Evolutionary conservation across 2,888 invertebrate species (phyloP), one percentile per base, ranked within the genome.

Genomic region (Tolmerus cingulatus): DNA sequence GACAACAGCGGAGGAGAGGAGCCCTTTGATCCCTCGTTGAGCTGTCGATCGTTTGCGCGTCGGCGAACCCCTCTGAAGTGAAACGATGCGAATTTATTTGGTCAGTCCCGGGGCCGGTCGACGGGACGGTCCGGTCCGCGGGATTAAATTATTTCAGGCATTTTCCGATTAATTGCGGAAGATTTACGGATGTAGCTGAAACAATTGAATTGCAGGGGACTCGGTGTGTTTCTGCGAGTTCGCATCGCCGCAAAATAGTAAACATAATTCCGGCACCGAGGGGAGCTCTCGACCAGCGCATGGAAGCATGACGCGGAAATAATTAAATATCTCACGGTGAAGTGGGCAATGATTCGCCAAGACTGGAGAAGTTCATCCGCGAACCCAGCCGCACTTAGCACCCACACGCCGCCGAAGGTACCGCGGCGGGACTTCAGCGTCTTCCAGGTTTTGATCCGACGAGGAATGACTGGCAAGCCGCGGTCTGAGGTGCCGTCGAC

Each of bases 21-120:
- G 81, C 46, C 23, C 51, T 81, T 81, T 81, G 81, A 81, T 81
- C 81, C 55, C 81, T 30, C 12, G 27, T 51, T 27, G 34, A 51
- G 30, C 27, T 30, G n/a, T 81, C 81, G 51, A 81, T 55, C 55
- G 51, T 55, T 55, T 81, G 14, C 40, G 7, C 40, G 81, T 81
- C 81, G 81, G 81, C 30, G 81, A 34, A n/a, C 30, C 30, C 5
- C 30, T 81, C 81, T 81, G 81, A 81, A 81, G 81, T 81, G 81
- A 55, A 81, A 51, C 30, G 19, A 81, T 81, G 81, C 81, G 51
- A 81, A 81, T 51, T 46, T 81, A 78, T 78, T 78, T 40, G 78
- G 43, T 46, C 19, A 14, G 9, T 27, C 23, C 43, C 43, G 4
- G 46, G 19, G 43, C 34, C 37, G 76, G 23, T 12, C 66, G 23